Evolutionary conservation across 2,797 vertebrate species (phyloP).

Genomic region (Clarias laeviceps): DNA sequence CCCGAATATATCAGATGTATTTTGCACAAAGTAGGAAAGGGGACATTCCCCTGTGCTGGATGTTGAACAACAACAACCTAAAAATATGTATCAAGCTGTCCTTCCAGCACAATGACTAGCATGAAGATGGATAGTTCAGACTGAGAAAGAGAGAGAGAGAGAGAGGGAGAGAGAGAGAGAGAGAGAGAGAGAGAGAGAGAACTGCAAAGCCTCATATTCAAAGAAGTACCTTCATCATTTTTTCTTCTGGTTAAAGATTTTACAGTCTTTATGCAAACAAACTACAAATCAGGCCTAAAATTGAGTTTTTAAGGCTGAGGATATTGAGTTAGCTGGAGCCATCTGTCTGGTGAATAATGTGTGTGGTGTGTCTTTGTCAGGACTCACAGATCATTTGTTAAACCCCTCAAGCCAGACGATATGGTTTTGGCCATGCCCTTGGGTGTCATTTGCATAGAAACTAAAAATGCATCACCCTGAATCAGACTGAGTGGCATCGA

Average conservation of each 20-base stretch:
- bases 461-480: constrained; percentile 10
- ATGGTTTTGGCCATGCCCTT: neutral
- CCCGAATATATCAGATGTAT: neutral
- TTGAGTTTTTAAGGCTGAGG: constrained; percentile 14
- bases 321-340: constrained; percentile 19
- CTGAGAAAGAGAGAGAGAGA: neutral
- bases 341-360: constrained; percentile 36
- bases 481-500: neutral
- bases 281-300: constrained; percentile 6
- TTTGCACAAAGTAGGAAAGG: neutral
- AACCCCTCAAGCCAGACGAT: constrained; percentile 8
- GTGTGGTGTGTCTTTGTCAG: constrained; percentile 20
- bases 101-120: neutral
- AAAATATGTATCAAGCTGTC: constrained; percentile 8
- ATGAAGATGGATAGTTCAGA: constrained; percentile 13
- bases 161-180: constrained; percentile 4
- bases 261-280: constrained; percentile 27
- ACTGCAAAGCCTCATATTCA: neutral
- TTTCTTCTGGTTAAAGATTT: neutral
- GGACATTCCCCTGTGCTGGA: neutral
- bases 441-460: constrained; percentile 23
- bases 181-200: neutral
- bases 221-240: neutral
- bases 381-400: constrained; percentile 25
- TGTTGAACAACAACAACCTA: neutral